Evolutionary conservation across 2,888 invertebrate genomes (phyloP).

Genomic region (Macrosiphum euphorbiae): DNA sequence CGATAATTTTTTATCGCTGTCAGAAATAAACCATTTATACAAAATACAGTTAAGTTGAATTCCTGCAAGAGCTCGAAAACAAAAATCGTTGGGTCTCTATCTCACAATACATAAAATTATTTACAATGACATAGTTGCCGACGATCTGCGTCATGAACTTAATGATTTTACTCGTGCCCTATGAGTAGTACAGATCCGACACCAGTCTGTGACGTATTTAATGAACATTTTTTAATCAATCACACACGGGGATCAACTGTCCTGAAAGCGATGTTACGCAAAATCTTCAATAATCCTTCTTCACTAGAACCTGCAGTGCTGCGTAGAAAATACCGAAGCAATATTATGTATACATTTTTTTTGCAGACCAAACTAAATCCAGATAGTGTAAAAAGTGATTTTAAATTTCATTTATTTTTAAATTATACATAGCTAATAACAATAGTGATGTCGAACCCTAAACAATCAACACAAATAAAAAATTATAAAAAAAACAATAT

Average conservation of each 20-base stretch:
- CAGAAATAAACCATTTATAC: background rate
- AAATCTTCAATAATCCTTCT: background rate
- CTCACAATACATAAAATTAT: background rate
- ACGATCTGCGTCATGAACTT: background rate
- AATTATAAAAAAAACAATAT: background rate
- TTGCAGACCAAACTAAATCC: background rate
- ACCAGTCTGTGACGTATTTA: background rate
- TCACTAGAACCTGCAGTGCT: background rate
- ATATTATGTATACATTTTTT: background rate
- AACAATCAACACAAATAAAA: background rate
- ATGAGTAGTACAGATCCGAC: background rate
- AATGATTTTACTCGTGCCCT: background rate
- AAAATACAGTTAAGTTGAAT: background rate
- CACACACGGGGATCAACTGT: background rate
- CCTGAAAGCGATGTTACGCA: background rate
- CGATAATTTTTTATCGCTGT: background rate
- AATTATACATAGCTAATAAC: background rate
- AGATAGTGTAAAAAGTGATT: background rate
- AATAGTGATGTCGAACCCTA: background rate
- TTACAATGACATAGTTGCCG: background rate
- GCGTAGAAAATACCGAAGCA: background rate
- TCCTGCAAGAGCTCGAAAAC: background rate
- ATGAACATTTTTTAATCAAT: background rate
- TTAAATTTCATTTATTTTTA: background rate
- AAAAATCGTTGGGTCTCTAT: background rate